A percentile compares a stretch with the other conserved stretches of the same genome.
These are phyloP conservation scores for Fragum sueziense DNA, from an alignment of 2,888 invertebrate species.

Conservation along the genomic window DNA sequence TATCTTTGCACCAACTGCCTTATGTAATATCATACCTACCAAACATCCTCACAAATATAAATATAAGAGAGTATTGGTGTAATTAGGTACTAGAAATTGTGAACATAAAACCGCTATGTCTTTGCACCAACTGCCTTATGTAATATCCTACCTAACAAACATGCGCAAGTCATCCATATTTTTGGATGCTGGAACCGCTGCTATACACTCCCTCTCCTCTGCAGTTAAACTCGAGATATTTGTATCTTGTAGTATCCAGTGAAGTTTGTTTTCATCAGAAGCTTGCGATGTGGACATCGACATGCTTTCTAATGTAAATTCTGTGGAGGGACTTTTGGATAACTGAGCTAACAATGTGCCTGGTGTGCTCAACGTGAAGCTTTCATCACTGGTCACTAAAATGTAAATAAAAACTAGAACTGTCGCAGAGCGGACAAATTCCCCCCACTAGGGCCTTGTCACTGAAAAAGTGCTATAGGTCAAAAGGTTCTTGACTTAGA, in stretches of 20 bases:
- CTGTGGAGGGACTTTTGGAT: conserved; percentile 75
- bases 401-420: no score
- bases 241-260: conserved; percentile 66
- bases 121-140: no score
- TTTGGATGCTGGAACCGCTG: conserved; percentile 89
- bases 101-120: no score
- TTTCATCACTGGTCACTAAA: conserved; percentile 79
- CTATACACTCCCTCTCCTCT: conserved; percentile 85
- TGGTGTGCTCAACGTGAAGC: conserved; percentile 64
- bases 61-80: no score
- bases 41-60: no score
- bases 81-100: no score
- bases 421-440: no score
- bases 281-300: conserved; percentile 32
- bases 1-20: no score
- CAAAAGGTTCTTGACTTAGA: no score
- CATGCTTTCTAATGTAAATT: conserved; percentile 64
- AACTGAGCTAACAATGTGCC: conserved; percentile 58
- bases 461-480: no score
- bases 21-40: no score
- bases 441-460: no score
- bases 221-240: conserved; percentile 65
- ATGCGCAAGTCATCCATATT: conserved; percentile 90
- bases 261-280: conserved; percentile 69
- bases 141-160: conserved; percentile 84